Conservation (phyloP, 2,888 invertebrate genomes). For the Rhimphoctona megacephalus region DNA sequence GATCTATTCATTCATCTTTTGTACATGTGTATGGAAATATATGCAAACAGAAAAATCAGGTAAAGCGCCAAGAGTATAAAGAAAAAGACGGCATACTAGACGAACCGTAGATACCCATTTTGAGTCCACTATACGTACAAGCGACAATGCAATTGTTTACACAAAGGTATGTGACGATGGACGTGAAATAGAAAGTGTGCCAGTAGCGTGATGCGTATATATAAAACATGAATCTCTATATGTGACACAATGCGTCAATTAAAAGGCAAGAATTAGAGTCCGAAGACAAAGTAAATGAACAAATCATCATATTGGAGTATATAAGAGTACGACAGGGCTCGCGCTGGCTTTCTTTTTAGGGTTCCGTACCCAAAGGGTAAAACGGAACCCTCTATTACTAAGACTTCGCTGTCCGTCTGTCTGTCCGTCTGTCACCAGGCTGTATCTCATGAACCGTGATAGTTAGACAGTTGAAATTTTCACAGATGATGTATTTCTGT, state of each 20-base stretch:
- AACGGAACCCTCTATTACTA: too few species aligned
- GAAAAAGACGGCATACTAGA: conserved; percentile 39
- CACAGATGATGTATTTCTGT: too few species aligned
- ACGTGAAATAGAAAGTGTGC: conserved; percentile 49
- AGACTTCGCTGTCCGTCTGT: too few species aligned
- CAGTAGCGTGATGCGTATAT: conserved; percentile 24
- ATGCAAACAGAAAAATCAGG: conserved; percentile 33
- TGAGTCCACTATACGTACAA: conserved; percentile 22
- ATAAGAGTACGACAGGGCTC: too few species aligned
- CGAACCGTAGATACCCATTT: conserved; percentile 53
- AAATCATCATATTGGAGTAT: background rate
- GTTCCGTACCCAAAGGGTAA: too few species aligned
- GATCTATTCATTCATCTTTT: conserved; percentile 52
- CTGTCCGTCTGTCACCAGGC: too few species aligned
- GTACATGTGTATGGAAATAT: conserved; percentile 19
- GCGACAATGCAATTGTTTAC: conserved; percentile 71
- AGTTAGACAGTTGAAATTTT: too few species aligned
- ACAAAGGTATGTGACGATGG: conserved; percentile 62
- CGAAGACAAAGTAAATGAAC: background rate
- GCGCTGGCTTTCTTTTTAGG: too few species aligned
- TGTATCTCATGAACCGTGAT: too few species aligned
- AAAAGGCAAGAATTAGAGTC: conserved; percentile 13
- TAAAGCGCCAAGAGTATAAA: conserved; percentile 17
- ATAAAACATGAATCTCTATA: background rate
- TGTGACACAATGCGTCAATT: conserved; percentile 44